phyloP scores from a whole-genome alignment of 1,140 invertebrate species.

The Drosophila yakuba region DNA sequence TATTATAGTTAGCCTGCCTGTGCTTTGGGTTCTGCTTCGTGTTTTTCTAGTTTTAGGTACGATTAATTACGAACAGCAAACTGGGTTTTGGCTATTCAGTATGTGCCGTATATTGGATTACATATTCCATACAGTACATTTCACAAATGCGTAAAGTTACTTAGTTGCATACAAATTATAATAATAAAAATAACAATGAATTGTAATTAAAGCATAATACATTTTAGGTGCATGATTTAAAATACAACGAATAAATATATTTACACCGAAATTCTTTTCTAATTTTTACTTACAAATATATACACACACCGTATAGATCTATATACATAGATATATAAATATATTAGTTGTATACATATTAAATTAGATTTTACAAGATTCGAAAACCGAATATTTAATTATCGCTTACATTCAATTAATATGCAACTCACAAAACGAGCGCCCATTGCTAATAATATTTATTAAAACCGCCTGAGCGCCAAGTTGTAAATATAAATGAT shows the following conservation, averaged over 20 bases:
- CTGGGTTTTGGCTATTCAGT: constrained; percentile 54
- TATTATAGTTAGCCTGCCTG: constrained; percentile 45
- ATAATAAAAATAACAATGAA: constrained; percentile 60
- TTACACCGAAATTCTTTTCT: constrained; percentile 75
- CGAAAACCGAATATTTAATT: constrained; percentile 58
- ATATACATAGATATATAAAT: constrained; percentile 54
- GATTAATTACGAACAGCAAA: constrained; percentile 61
- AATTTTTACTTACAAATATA: constrained; percentile 76
- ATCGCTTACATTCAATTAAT: constrained; percentile 77
- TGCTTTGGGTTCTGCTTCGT: constrained; percentile 61
- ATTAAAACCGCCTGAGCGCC: constrained; percentile 24
- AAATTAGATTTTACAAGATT: constrained; percentile 74
- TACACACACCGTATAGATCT: constrained; percentile 60
- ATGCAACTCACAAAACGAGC: constrained; percentile 67
- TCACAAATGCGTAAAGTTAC: constrained; percentile 42
- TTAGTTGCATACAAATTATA: constrained; percentile 69
- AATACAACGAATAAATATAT: constrained; percentile 83
- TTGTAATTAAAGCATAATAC: constrained; percentile 67
- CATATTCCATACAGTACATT: constrained; percentile 37
- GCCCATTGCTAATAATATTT: constrained; percentile 54
- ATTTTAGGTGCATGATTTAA: constrained; percentile 74
- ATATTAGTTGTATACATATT: constrained; percentile 75
- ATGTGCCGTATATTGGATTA: constrained; percentile 54
- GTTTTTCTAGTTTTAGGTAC: constrained; percentile 69
- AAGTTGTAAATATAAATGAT: constrained; percentile 73